These are phyloP conservation scores for Paedocypris sp. DNA, from an alignment of 2,113 vertebrate species.

Conservation along the genomic window DNA sequence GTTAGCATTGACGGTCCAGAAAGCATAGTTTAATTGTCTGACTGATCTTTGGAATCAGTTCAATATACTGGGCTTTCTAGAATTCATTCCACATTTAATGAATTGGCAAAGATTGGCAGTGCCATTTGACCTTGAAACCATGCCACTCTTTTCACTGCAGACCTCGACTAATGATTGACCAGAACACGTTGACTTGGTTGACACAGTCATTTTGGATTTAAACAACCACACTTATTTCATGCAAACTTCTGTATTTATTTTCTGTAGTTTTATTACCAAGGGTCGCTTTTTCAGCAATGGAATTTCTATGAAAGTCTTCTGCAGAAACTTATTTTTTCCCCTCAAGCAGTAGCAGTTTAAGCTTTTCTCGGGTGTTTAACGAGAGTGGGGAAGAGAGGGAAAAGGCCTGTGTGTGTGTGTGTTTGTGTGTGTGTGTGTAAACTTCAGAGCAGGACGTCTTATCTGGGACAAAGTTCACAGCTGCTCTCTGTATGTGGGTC, in stretches of 20 bases:
- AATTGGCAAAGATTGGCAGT: too few relatives aligned
- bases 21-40: too few relatives aligned
- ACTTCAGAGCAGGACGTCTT: conserved; percentile 7
- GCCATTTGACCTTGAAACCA: not conserved
- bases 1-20: too few relatives aligned
- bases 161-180: conserved; percentile 11
- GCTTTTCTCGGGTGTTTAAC: not conserved
- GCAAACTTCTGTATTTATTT: too few relatives aligned
- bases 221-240: too few relatives aligned
- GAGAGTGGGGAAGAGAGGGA: not conserved
- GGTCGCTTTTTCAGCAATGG: too few relatives aligned
- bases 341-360: not conserved
- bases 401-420: not conserved
- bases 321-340: not conserved
- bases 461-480: conserved; percentile 59
- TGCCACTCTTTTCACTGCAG: not conserved
- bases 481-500: conserved; percentile 43
- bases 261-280: too few relatives aligned
- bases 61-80: too few relatives aligned
- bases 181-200: not conserved
- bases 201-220: not conserved
- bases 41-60: too few relatives aligned
- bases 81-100: too few relatives aligned
- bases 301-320: not conserved
- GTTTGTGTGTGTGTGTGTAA: not conserved